These are phyloP conservation scores for Cassiopea xamachana DNA, from an alignment of 30 jellyfish, hydroid and myxozoan genomes.

Conservation along the genomic window DNA sequence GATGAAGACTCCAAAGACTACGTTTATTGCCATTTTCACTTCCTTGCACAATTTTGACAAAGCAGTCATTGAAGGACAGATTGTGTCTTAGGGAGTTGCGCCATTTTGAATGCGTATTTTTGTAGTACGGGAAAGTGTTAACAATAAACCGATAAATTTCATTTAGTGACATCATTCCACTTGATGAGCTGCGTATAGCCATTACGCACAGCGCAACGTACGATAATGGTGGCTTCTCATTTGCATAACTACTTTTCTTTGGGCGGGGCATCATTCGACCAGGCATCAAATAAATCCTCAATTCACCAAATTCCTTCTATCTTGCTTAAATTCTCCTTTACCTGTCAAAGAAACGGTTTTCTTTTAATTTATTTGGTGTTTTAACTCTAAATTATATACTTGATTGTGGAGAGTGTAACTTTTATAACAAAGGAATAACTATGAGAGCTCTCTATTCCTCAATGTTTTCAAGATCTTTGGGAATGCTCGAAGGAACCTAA, in stretches of 20 bases:
- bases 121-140: slow-evolving; percentile 90
- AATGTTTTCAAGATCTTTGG: too few relatives aligned
- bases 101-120: slow-evolving; percentile 84
- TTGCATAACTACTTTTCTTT: slow-evolving; percentile 85
- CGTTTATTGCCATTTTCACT: slow-evolving; percentile 92
- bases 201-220: slow-evolving; percentile 98
- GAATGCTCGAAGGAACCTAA: too few relatives aligned
- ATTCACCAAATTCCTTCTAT: background rate
- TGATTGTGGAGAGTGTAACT: too few relatives aligned
- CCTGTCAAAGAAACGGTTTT: background rate
- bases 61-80: slow-evolving; percentile 96
- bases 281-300: background rate
- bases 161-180: slow-evolving; percentile 90
- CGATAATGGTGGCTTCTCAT: slow-evolving; percentile 95
- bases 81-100: slow-evolving; percentile 95
- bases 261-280: slow-evolving; percentile 94
- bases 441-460: too few relatives aligned
- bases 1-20: slow-evolving; percentile 94
- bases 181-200: slow-evolving; percentile 95
- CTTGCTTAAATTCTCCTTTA: background rate
- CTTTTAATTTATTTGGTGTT: too few relatives aligned
- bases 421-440: too few relatives aligned
- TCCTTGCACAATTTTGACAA: slow-evolving; percentile 85
- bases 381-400: too few relatives aligned
- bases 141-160: slow-evolving; percentile 82